Evolutionary conservation across 2,113 vertebrate genomes (phyloP).

Genomic region (Hippocampus zosterae): DNA sequence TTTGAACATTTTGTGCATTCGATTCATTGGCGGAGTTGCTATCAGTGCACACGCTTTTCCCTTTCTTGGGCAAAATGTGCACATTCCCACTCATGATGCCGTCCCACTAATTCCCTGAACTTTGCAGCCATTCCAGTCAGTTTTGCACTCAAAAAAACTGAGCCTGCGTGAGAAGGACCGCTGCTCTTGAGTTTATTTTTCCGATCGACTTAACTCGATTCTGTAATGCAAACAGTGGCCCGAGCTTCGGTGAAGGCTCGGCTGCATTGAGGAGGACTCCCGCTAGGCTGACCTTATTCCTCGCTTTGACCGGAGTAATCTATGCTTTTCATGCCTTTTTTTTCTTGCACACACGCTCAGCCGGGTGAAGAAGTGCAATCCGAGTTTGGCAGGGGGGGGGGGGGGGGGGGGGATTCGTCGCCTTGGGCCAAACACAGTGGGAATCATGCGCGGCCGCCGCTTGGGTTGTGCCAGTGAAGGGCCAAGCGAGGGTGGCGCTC

Average conservation of each 20-base stretch:
- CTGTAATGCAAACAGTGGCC: slow-evolving; percentile 38
- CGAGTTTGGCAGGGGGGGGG: slow-evolving; percentile 25
- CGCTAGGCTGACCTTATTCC: slow-evolving; percentile 64
- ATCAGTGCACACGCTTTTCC: slow-evolving; percentile 9
- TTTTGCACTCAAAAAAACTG: slow-evolving; percentile 22
- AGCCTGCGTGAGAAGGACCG: slow-evolving; percentile 24
- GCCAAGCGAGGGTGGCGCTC: slow-evolving; percentile 31
- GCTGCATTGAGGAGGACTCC: slow-evolving; percentile 52
- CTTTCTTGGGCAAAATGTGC: slow-evolving; percentile 33
- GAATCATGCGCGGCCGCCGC: slow-evolving; percentile 31
- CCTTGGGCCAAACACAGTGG: slow-evolving; percentile 38
- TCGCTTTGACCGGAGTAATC: slow-evolving; percentile 56
- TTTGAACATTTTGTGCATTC: slow-evolving; percentile 23
- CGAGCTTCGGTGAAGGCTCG: slow-evolving; percentile 35
- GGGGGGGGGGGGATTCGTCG: slow-evolving; percentile 33
- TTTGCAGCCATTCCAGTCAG: slow-evolving; percentile 27
- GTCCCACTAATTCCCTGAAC: slow-evolving; percentile 31
- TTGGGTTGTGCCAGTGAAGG: slow-evolving; percentile 31
- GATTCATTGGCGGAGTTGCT: slow-evolving; percentile 16
- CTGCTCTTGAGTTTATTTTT: slow-evolving; percentile 45
- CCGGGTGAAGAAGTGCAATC: slow-evolving; percentile 43
- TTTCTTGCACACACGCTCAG: slow-evolving; percentile 34
- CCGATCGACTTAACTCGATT: slow-evolving; percentile 50
- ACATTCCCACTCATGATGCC: slow-evolving; percentile 19
- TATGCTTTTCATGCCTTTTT: slow-evolving; percentile 54